Evolutionary conservation across 2,113 vertebrate genomes (phyloP).

Genomic region (Tupaia chinensis): DNA sequence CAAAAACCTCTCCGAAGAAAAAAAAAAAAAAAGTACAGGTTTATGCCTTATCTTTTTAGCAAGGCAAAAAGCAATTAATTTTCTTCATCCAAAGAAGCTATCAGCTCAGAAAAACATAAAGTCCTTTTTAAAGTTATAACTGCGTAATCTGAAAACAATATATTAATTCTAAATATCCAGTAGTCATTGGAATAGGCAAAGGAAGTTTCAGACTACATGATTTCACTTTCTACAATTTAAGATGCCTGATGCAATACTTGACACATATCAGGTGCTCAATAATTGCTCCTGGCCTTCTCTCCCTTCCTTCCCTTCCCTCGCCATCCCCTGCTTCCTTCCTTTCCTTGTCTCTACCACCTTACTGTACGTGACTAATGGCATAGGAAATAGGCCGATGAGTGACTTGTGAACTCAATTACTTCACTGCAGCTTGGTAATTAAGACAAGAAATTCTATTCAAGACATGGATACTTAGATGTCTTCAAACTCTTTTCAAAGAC

Average conservation of each 20-base stretch:
- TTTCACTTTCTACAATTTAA: slow-evolving; percentile 17
- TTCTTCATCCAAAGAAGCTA: background rate
- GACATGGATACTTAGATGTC: background rate
- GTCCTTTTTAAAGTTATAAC: background rate
- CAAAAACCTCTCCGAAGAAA: no score
- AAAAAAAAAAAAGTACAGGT: background rate
- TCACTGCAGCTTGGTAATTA: background rate
- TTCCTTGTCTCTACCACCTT: background rate
- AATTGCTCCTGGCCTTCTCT: background rate
- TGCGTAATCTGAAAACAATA: slow-evolving; percentile 33
- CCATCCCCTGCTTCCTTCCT: background rate
- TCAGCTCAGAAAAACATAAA: background rate
- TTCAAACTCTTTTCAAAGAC: background rate
- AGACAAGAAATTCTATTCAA: background rate
- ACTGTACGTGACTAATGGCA: background rate
- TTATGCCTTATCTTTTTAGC: background rate
- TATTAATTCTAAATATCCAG: slow-evolving; percentile 16
- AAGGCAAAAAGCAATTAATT: background rate
- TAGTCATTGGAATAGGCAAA: background rate
- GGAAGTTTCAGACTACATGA: background rate
- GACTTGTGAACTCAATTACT: background rate
- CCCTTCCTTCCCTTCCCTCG: background rate
- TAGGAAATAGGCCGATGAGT: background rate
- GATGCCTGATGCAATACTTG: background rate
- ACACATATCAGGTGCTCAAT: background rate